Evolutionary conservation across 2,888 invertebrate species (phyloP), one percentile per base, ranked within the genome.

Genomic region (Chouioia cunea): DNA sequence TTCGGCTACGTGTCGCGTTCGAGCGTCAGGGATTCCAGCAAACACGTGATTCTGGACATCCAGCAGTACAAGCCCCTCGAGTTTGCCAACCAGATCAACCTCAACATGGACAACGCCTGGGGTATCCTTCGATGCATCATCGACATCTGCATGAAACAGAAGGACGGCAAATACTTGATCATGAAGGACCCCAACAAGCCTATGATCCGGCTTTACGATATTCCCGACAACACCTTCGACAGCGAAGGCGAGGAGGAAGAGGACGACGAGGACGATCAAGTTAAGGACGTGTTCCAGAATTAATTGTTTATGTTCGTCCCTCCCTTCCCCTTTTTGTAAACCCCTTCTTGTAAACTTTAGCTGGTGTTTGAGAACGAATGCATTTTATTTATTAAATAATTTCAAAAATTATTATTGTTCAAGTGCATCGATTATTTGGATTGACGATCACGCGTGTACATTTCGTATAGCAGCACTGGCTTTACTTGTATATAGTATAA

Each of bases 91-190:
- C 99, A 99, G 87, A 99, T 99, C 83, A 98, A 97, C 87, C 88
- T 99, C 80, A 98, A 97, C 83, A 97, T 99, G 97, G 99, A 99
- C 86, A 99, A 99, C 87, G 97, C 97, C 2, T 99, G 99, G 99
- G 99, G 97, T 75, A 95, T 99, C 71, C 88, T 99, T 73, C 91
- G 99, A 16, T 99, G 97, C 86, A 96, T 99, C 81, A 93, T 99
- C 78, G 99, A 99, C 81, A 93, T 97, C 75, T 95, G 97, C 80
- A 95, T 97, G 94, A 97, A 97, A 86, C 95, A 97, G 86, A 94
- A 96, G 82, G 97, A 97, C 83, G 98, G 99, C 80, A 94, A 94
- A 86, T 99, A 97, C 87, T 89, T 99, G 81, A 97, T 99, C 78
- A 96, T 99, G 95, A 98, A 99, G 87, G 98, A 99, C 87, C 99